These are phyloP conservation scores for Paracyclopina nana DNA, from an alignment of 1,140 invertebrate genomes.

Conservation along the genomic window DNA sequence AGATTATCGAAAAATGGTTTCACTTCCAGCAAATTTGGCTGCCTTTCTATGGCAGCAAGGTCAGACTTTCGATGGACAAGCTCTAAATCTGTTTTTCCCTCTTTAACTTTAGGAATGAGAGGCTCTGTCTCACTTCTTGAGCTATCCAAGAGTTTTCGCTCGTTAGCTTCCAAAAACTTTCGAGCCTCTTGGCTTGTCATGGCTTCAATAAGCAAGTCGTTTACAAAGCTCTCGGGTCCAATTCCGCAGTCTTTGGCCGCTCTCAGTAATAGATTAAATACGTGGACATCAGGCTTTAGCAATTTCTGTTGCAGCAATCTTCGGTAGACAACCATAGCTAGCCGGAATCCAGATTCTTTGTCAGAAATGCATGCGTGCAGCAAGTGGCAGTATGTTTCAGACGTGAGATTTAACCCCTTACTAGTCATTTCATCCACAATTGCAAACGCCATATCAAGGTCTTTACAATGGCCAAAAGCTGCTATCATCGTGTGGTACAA, in stretches of 20 bases:
- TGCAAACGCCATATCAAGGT: slow-evolving; percentile 49
- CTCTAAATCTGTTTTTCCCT: neutral
- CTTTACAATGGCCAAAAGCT: slow-evolving; percentile 59
- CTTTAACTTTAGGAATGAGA: neutral
- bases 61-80: neutral
- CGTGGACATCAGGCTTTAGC: neutral
- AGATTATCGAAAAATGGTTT: neutral
- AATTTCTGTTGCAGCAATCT: neutral
- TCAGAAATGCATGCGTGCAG: slow-evolving; percentile 59
- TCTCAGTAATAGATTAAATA: neutral
- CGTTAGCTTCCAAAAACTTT: neutral
- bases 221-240: neutral
- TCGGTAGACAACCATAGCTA: slow-evolving; percentile 40
- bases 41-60: neutral
- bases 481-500: slow-evolving; percentile 15
- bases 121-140: neutral
- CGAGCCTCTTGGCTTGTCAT: neutral
- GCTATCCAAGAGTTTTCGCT: neutral
- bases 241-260: neutral
- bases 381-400: slow-evolving; percentile 51
- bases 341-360: slow-evolving; percentile 50
- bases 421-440: slow-evolving; percentile 58
- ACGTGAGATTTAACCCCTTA: slow-evolving; percentile 38
- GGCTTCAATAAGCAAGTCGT: neutral
- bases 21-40: neutral